phyloP scores from a whole-genome alignment of 2,797 vertebrate species.

The Paratrypauchen microcephalus region DNA sequence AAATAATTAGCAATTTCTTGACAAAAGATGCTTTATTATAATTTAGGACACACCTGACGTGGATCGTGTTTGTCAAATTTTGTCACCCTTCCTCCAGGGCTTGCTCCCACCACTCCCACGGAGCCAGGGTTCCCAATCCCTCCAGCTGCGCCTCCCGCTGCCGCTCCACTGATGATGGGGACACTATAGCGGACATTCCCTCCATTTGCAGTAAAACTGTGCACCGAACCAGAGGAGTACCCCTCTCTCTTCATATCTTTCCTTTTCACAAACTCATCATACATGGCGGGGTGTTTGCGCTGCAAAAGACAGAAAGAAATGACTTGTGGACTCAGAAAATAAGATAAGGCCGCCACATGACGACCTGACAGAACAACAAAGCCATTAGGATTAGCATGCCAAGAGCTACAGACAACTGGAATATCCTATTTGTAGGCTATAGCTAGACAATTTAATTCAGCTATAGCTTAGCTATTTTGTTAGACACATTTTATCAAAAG shows the following conservation, averaged over 20 bases:
- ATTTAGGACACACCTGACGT: slow-evolving; percentile 66
- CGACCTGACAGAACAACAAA: slow-evolving; percentile 6
- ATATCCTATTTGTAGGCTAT: background rate
- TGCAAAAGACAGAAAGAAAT: slow-evolving; percentile 44
- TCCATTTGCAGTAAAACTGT: slow-evolving; percentile 66
- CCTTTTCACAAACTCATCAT: slow-evolving; percentile 84
- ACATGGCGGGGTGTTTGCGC: slow-evolving; percentile 84
- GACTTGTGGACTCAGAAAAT: slow-evolving; percentile 1
- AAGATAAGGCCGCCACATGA: background rate
- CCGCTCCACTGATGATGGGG: slow-evolving; percentile 50
- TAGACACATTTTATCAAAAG: background rate
- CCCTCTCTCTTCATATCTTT: slow-evolving; percentile 84
- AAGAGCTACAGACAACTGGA: background rate
- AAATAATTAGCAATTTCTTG: background rate
- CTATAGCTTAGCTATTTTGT: too few species aligned
- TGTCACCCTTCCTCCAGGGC: slow-evolving; percentile 63
- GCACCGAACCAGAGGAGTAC: slow-evolving; percentile 71
- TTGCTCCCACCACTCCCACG: slow-evolving; percentile 61
- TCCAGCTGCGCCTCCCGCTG: slow-evolving; percentile 47
- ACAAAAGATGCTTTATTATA: background rate
- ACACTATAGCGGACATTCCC: slow-evolving; percentile 60
- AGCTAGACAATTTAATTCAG: background rate
- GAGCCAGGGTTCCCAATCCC: slow-evolving; percentile 40
- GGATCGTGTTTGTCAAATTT: slow-evolving; percentile 82
- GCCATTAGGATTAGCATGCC: slow-evolving; percentile 3